phyloP scores from a whole-genome alignment of 2,888 invertebrate species.

The Pachydiplax longipennis region DNA sequence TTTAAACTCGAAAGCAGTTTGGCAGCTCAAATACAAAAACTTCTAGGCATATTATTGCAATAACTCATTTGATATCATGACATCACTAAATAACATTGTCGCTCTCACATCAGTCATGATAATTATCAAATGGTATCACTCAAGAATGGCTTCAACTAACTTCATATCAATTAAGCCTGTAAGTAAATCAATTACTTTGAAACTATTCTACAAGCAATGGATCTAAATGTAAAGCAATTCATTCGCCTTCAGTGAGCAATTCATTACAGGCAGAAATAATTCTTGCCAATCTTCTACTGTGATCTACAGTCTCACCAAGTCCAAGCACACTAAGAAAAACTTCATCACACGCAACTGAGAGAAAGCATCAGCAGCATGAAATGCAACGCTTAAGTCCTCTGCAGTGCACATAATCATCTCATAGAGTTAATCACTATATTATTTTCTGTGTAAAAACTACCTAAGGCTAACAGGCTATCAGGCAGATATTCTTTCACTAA shows the following conservation, averaged over 20 bases:
- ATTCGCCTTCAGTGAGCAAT: not conserved
- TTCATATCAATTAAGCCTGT: not conserved
- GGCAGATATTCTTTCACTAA: not conserved
- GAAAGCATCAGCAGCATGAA: not conserved
- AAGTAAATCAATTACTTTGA: not conserved
- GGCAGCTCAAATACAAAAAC: not conserved
- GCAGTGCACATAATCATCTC: not conserved
- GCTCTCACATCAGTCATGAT: not conserved
- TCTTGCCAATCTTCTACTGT: not conserved
- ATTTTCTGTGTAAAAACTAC: not conserved
- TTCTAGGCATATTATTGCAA: not conserved
- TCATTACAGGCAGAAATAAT: not conserved
- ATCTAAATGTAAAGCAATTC: not conserved
- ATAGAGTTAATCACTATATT: not conserved
- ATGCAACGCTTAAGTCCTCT: not conserved
- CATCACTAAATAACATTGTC: not conserved
- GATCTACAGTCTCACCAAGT: not conserved
- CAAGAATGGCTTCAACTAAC: not conserved
- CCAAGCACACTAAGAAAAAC: not conserved
- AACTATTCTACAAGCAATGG: slow-evolving; percentile 1
- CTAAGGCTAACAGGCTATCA: not conserved
- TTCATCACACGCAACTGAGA: not conserved
- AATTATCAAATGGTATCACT: not conserved
- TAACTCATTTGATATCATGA: not conserved
- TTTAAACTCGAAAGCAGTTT: not conserved